A percentile compares a stretch with the other conserved stretches of the same genome.
phyloP scores from a whole-genome alignment of 2,888 invertebrate species.

The Macropis europaea region DNA sequence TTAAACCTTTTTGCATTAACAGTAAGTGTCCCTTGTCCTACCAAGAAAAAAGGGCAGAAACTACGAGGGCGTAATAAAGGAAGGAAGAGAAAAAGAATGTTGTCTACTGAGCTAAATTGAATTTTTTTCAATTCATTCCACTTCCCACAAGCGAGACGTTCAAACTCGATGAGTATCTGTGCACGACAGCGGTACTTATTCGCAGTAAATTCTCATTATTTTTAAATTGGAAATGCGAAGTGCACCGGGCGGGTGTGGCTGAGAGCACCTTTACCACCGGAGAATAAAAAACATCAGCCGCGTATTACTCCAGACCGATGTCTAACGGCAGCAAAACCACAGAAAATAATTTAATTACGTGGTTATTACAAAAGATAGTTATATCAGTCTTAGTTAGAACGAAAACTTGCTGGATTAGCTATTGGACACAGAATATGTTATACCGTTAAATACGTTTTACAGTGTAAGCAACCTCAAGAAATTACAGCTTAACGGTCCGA shows the following conservation, averaged over 20 bases:
- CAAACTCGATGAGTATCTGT: conserved; percentile 67
- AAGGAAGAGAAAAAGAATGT: background rate
- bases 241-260: conserved; percentile 59
- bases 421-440: too few relatives aligned
- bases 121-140: conserved; percentile 70
- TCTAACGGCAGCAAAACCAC: conserved; percentile 49
- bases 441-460: too few relatives aligned
- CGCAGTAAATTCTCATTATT: conserved; percentile 70
- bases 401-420: background rate
- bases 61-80: background rate
- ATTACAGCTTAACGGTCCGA: too few relatives aligned
- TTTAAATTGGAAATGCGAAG: conserved; percentile 72
- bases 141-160: conserved; percentile 58
- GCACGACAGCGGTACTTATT: conserved; percentile 67
- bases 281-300: conserved; percentile 29
- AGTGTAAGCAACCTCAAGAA: too few relatives aligned
- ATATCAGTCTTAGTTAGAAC: conserved; percentile 26
- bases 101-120: conserved; percentile 66
- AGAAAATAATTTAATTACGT: conserved; percentile 63
- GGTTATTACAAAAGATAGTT: conserved; percentile 55
- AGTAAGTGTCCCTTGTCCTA: too few relatives aligned
- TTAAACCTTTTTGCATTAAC: too few relatives aligned
- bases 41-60: background rate
- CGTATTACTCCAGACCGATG: conserved; percentile 60
- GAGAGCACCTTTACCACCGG: conserved; percentile 52